Evolutionary conservation across 2,888 invertebrate species (phyloP).

Genomic region (Neoascia interrupta): DNA sequence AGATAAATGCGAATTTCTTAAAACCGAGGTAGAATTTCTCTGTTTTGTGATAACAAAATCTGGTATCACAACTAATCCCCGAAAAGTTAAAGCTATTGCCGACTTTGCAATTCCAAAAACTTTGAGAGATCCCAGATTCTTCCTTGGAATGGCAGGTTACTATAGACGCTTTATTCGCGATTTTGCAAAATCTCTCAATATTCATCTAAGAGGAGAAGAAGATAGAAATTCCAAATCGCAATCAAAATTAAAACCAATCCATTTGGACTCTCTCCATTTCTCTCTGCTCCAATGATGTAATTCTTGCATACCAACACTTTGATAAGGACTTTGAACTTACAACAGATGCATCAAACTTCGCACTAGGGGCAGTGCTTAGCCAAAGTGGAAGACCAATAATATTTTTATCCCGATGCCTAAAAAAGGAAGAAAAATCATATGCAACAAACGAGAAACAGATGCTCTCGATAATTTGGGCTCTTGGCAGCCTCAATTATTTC

Average conservation of each 20-base stretch:
- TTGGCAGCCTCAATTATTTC: constrained; percentile 9
- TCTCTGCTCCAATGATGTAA: constrained; percentile 25
- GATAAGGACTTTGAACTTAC: constrained; percentile 45
- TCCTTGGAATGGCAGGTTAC: constrained; percentile 45
- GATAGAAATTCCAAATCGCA: neutral
- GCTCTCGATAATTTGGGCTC: constrained; percentile 22
- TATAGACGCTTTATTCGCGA: constrained; percentile 46
- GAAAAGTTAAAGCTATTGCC: constrained; percentile 25
- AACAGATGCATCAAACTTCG: constrained; percentile 71
- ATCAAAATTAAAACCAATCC: neutral
- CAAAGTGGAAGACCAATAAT: constrained; percentile 50
- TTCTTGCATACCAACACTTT: constrained; percentile 37
- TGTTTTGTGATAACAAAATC: constrained; percentile 30
- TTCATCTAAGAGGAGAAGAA: constrained; percentile 4
- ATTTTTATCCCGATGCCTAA: constrained; percentile 25
- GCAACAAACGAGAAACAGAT: constrained; percentile 50
- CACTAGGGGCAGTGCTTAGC: constrained; percentile 71
- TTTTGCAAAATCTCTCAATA: constrained; percentile 27
- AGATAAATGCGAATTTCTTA: constrained; percentile 9
- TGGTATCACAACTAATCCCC: neutral
- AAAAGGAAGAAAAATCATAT: constrained; percentile 46
- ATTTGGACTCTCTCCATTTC: no score
- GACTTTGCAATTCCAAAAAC: constrained; percentile 33
- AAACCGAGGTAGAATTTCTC: neutral
- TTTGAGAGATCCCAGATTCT: constrained; percentile 28